Base-by-base conservation (phyloP, 2,797 vertebrate genomes). In the Microctenopoma lineatum region DNA sequence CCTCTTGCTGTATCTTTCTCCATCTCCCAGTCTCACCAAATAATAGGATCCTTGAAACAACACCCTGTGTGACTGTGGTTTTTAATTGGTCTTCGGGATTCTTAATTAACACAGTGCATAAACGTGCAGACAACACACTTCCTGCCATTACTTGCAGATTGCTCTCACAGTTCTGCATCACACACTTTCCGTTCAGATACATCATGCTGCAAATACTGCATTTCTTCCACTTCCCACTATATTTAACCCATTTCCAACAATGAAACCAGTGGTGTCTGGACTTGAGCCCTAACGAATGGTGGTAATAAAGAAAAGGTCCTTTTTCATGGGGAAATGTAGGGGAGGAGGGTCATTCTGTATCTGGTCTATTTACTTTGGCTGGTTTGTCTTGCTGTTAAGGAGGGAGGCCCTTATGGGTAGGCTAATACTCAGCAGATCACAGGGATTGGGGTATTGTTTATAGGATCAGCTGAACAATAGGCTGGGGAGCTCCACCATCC, bases 11-110 rank as follows among this genome's bases (percentile, higher is more conserved):
- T 88, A 89, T 91, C 88, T 89, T 76, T 71, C 66, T 76, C 75
- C 66, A 89, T 92, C 90, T 89, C 68, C 36, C 84, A 73, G 81
- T 73, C 81, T 75, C 71, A 63, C 66, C 79, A 84, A 90, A 90
- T 88, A 91, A 92, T 85, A 89, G 86, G 88, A 92, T 87, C 80
- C 83, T 83, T 89, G 80, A 92, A 93, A 91, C 83, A 86, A 89
- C 88, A 89, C 85, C 79, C 70, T 47, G 70, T 73, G 83, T 89
- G 85, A 84, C 84, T 84, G 81, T 65, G 76, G 75, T 81, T 86
- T 93, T 92, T 93, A 91, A 93, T 93, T 92, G 88, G 86, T 84
- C 89, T 83, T 88, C 84, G 80, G 82, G 81, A 90, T 91, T 86
- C 73, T 79, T 92, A 92, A 94, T 93, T 90, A 93, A 90, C 85